Evolutionary conservation across 1,140 invertebrate genomes (phyloP).

Genomic region (Ostrea denselamellosa): DNA sequence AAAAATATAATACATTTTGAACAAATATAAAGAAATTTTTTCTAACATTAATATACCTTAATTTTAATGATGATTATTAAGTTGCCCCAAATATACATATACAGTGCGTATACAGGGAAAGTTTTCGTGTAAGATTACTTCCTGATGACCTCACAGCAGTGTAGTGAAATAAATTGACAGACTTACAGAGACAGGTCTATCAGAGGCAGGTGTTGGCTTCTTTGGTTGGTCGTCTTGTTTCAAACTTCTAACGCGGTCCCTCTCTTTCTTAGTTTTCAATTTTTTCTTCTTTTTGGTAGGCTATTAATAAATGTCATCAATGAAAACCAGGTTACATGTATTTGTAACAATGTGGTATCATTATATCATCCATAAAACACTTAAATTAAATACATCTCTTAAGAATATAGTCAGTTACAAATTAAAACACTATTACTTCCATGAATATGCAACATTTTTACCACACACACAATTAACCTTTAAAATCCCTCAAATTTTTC

Average conservation of each 20-base stretch:
- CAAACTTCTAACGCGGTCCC: conserved; percentile 63
- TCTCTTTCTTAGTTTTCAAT: conserved; percentile 72
- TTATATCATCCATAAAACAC: neutral
- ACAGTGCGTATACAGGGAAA: too few relatives aligned
- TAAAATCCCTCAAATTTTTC: neutral
- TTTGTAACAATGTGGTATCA: neutral
- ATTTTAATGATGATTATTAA: too few relatives aligned
- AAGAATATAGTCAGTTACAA: neutral
- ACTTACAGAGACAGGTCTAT: conserved; percentile 51
- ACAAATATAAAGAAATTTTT: too few relatives aligned
- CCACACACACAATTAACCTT: neutral
- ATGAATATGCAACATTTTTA: neutral
- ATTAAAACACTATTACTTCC: neutral
- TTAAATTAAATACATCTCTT: neutral
- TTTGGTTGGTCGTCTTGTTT: conserved; percentile 44
- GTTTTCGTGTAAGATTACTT: too few relatives aligned
- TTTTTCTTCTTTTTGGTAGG: conserved; percentile 75
- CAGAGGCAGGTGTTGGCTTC: conserved; percentile 23
- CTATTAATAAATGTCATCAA: conserved; percentile 38
- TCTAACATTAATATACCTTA: too few relatives aligned
- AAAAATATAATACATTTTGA: too few relatives aligned
- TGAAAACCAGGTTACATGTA: neutral
- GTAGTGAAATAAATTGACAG: neutral
- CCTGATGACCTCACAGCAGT: neutral
- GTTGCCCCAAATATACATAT: too few relatives aligned